These are phyloP conservation scores for Shargacucullia verbasci DNA, from an alignment of 2,888 invertebrate species.

Conservation along the genomic window DNA sequence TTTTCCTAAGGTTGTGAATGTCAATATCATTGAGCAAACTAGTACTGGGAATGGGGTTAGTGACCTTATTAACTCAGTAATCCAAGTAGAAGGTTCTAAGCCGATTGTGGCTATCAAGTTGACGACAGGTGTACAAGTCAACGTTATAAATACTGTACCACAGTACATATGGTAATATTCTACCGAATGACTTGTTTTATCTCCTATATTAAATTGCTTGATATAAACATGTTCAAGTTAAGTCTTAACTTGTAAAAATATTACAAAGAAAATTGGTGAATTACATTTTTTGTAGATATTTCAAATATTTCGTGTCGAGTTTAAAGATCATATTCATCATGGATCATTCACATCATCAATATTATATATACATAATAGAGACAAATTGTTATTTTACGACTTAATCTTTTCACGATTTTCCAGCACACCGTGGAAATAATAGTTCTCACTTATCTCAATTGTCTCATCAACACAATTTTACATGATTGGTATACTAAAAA, in stretches of 20 bases:
- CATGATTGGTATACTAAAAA: not conserved
- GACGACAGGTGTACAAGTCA: slow-evolving; percentile 4
- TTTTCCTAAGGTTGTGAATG: slow-evolving; percentile 27
- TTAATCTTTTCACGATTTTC: not conserved
- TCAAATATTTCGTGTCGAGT: no score
- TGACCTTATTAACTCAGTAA: slow-evolving; percentile 33
- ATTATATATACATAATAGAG: slow-evolving; percentile 4
- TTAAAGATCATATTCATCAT: no score
- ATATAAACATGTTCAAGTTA: no score
- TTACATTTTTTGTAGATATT: no score
- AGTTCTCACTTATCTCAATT: slow-evolving; percentile 15
- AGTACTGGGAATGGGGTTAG: slow-evolving; percentile 31
- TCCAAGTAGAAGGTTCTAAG: slow-evolving; percentile 30
- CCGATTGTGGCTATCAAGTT: slow-evolving; percentile 34
- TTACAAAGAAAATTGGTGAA: no score
- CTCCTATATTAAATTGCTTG: no score
- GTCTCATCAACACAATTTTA: not conserved
- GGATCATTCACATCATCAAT: no score
- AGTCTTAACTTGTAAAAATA: no score
- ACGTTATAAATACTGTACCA: not conserved
- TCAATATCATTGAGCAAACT: slow-evolving; percentile 36
- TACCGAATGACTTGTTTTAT: no score
- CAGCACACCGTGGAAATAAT: not conserved
- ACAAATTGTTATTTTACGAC: slow-evolving; percentile 3
- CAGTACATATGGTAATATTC: no score